Conservation (phyloP, 2,888 invertebrate species). For the Seira musarum region DNA sequence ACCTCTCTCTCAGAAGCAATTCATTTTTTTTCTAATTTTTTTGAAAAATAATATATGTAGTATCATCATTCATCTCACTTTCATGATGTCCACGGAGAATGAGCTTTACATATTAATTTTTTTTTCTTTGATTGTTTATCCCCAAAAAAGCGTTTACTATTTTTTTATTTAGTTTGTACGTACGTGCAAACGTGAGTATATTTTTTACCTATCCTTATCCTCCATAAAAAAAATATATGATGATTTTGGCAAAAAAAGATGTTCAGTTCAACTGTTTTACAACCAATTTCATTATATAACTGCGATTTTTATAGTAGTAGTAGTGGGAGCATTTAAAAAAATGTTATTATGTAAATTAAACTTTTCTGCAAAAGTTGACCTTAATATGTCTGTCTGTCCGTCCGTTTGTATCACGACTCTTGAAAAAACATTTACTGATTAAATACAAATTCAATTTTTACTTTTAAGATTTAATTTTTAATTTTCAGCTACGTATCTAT, state of each 20-base stretch:
- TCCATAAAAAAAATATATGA: background rate
- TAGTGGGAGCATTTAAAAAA: background rate
- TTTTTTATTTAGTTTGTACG: too few species aligned
- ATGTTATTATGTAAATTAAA: too few species aligned
- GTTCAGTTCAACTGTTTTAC: background rate
- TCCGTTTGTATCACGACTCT: too few species aligned
- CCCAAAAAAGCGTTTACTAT: background rate
- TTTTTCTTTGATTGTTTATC: background rate
- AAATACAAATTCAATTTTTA: too few species aligned
- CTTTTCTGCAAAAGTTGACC: too few species aligned
- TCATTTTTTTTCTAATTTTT: too few species aligned
- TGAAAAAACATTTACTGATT: too few species aligned
- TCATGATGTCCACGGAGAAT: background rate
- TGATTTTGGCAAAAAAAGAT: background rate
- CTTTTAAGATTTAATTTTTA: too few species aligned
- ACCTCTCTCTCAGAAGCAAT: too few species aligned
- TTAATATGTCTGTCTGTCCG: too few species aligned
- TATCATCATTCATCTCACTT: background rate
- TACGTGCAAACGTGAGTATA: background rate
- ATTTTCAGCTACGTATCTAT: too few species aligned
- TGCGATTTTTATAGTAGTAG: too few species aligned
- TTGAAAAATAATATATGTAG: background rate
- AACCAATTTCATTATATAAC: background rate
- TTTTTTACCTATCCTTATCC: background rate
- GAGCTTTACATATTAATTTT: background rate